phyloP scores from a whole-genome alignment of 2,797 vertebrate genomes.

The Sebastes dallii region DNA sequence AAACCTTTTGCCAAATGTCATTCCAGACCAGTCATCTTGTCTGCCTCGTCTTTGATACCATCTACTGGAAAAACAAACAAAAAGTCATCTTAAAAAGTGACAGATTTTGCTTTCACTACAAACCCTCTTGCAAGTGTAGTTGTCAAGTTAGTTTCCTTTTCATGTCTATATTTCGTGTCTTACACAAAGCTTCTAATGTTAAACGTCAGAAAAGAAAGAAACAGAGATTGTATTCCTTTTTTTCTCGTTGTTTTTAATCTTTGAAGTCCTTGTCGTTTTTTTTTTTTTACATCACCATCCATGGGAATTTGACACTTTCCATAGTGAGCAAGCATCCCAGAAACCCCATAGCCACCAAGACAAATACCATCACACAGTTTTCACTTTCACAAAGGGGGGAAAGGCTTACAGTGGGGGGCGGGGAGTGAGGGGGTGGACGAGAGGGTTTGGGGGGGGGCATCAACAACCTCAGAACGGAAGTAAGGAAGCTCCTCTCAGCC shows the following conservation, averaged over 20 bases:
- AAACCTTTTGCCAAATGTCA: background rate
- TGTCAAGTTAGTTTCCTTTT: background rate
- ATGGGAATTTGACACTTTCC: conserved; percentile 73
- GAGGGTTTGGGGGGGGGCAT: conserved; percentile 53
- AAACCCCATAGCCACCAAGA: conserved; percentile 78
- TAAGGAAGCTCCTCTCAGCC: conserved; percentile 67
- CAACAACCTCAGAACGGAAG: conserved; percentile 58
- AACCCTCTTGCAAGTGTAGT: background rate
- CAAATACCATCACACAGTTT: conserved; percentile 78
- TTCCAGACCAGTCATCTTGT: no score
- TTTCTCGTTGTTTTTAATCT: conserved; percentile 63
- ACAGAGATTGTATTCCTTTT: conserved; percentile 11
- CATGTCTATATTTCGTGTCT: background rate
- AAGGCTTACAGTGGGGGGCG: conserved; percentile 37
- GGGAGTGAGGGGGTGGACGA: background rate
- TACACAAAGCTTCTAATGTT: background rate
- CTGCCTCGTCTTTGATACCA: background rate
- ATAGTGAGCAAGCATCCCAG: conserved; percentile 76
- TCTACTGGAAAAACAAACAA: background rate
- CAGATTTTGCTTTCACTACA: background rate
- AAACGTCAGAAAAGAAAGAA: conserved; percentile 8
- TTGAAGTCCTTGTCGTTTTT: conserved; percentile 63
- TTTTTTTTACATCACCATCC: conserved; percentile 75
- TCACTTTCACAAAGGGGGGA: conserved; percentile 75
- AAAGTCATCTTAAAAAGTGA: background rate